Base-by-base conservation (phyloP, 2,113 vertebrate species). In the Strix uralensis region DNA sequence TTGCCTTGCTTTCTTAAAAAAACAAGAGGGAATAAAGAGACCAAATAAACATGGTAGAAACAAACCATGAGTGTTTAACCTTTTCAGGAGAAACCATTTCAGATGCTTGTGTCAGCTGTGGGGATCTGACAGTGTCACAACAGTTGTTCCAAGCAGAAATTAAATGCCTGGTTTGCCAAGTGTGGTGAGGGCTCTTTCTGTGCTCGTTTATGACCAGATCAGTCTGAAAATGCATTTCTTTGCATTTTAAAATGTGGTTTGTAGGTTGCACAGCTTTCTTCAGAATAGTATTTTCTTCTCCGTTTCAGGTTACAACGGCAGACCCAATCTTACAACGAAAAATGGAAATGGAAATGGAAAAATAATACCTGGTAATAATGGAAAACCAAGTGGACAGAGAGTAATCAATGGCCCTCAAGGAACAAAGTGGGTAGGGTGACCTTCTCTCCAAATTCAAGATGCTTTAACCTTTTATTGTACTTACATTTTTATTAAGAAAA, bases 401-500 rank as follows among this genome's bases (percentile, higher is more conserved):
- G 96, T 99, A 94, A 99, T 99, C 97, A 99, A 98, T 96, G 99
- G 99, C 49, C 99, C 99, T 88, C 99, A 99, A 98, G 99, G 99
- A 98, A 98, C 96, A 93, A 99, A 98, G 99, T 99, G 99, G 99
- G 99, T 99, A 99, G 98, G 98, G 98, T 98, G 90, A 97, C 90
- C 77, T 98, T 98, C 92, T 97, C 94, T 97, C 67, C 88, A 96
- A 92, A 85, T 97, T 93, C 59, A 63, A 13, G 71, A 93, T 92
- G 21, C 51, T 91, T 88, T 95, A 67, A 15, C 57, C 58, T 93
- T 75, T 87, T 62, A 71, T 61, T 81, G 32, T 92, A 40, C 3
- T 79, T 88, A 36, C 1, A 30, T 92, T 93, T 88, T 86, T 51
- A 38, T 58, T 66, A 58, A 49, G 65, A 63, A 63, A 78, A 91